Percentiles rank a stretch among this genome's conserved stretches.
Evolutionary conservation across 2,888 invertebrate genomes (phyloP).

Genomic region (Meliscaeva auricollis): DNA sequence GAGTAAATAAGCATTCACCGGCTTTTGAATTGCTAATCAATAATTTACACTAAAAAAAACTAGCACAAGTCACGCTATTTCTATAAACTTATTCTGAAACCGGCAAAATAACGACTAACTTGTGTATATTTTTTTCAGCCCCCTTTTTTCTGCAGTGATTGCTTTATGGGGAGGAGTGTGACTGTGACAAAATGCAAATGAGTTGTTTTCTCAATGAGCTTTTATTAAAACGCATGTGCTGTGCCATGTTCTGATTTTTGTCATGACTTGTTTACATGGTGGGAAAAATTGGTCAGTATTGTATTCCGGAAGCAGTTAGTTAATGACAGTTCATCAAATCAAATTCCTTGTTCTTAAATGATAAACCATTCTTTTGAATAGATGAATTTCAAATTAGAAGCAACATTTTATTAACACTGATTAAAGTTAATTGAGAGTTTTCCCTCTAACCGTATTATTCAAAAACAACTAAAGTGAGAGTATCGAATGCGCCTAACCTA

Average conservation of each 20-base stretch:
- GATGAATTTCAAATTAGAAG: no score
- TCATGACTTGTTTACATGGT: not conserved
- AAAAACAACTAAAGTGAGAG: no score
- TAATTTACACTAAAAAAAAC: not conserved
- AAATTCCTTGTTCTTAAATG: no score
- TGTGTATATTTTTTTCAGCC: not conserved
- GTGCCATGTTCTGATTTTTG: not conserved
- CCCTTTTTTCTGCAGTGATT: not conserved
- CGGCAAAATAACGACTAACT: slow-evolving; percentile 37
- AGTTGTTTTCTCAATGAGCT: not conserved
- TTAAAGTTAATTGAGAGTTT: no score
- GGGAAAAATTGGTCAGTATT: not conserved
- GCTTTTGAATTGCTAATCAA: slow-evolving; percentile 18
- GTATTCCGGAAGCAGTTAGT: no score
- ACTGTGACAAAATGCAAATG: not conserved
- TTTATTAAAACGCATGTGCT: slow-evolving; percentile 37
- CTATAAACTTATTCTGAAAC: slow-evolving; percentile 22
- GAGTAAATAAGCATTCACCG: not conserved
- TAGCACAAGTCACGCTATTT: slow-evolving; percentile 6
- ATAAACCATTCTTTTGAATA: no score
- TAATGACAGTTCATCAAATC: no score
- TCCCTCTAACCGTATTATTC: no score
- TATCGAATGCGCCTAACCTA: no score
- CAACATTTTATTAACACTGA: no score
- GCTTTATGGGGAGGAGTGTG: not conserved